phyloP scores from a whole-genome alignment of 2,888 invertebrate genomes.

The Pollenia angustigena region DNA sequence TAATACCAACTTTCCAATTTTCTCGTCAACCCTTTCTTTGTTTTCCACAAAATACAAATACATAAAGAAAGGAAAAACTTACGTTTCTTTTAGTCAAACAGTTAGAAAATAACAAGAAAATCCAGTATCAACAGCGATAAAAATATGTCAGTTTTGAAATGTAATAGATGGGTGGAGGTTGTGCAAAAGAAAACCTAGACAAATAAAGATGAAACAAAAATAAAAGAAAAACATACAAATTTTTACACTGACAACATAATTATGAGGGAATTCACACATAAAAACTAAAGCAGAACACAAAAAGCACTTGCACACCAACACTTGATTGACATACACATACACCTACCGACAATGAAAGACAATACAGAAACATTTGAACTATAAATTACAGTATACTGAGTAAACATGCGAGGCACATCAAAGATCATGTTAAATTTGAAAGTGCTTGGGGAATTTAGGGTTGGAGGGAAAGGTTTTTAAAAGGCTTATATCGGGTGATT shows the following conservation, averaged over 20 bases:
- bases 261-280: slow-evolving; percentile 59
- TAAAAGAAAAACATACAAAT: slow-evolving; percentile 7
- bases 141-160: slow-evolving; percentile 57
- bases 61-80: background rate
- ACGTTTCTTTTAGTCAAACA: slow-evolving; percentile 26
- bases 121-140: slow-evolving; percentile 51
- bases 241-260: slow-evolving; percentile 61
- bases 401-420: background rate
- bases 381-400: slow-evolving; percentile 18
- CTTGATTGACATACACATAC: slow-evolving; percentile 5
- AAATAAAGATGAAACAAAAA: slow-evolving; percentile 39
- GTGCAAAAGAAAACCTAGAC: slow-evolving; percentile 1
- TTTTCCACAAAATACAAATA: background rate
- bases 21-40: background rate
- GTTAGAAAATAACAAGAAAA: slow-evolving; percentile 45
- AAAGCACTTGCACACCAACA: slow-evolving; percentile 10
- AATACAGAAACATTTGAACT: slow-evolving; percentile 37
- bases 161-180: background rate
- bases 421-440: background rate
- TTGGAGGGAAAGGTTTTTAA: background rate
- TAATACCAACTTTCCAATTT: background rate
- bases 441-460: background rate
- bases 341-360: slow-evolving; percentile 14
- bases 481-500: too few species aligned
- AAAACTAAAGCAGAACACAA: slow-evolving; percentile 46